These are phyloP conservation scores for Malacoctenus gilli DNA, from an alignment of 2,797 vertebrate genomes.

Conservation along the genomic window DNA sequence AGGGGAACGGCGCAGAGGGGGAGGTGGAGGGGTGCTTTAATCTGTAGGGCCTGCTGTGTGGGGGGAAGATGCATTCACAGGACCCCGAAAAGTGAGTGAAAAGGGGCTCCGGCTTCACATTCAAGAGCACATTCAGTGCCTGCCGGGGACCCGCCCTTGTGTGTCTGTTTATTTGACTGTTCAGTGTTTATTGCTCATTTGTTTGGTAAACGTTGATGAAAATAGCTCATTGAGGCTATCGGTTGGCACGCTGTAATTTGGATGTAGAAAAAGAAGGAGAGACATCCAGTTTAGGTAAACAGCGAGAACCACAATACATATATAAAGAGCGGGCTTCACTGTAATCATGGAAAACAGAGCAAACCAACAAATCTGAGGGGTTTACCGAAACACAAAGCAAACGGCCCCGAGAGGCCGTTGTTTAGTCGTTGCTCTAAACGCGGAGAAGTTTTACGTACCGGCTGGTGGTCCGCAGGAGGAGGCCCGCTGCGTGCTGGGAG, in stretches of 20 bases:
- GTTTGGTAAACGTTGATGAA: conserved; percentile 35
- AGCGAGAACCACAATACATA: conserved; percentile 54
- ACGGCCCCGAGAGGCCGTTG: conserved; percentile 14
- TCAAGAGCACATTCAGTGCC: conserved; percentile 26
- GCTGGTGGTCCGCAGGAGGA: conserved; percentile 8
- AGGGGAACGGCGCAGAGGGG: neutral
- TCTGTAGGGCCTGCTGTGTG: conserved; percentile 42
- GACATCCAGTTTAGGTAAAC: conserved; percentile 52
- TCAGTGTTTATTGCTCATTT: conserved; percentile 33
- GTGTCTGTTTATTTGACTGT: conserved; percentile 34
- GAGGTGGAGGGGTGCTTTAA: conserved; percentile 16
- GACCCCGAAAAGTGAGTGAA: conserved; percentile 11
- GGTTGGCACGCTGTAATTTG: conserved; percentile 40
- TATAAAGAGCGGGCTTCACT: conserved; percentile 30
- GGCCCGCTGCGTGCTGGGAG: conserved; percentile 9
- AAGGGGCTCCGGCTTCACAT: conserved; percentile 10
- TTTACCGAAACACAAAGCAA: conserved; percentile 18
- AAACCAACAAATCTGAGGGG: conserved; percentile 25
- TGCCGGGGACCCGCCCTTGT: conserved; percentile 9
- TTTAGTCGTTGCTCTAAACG: conserved; percentile 22
- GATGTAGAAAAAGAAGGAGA: conserved; percentile 32
- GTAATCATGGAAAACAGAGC: conserved; percentile 46
- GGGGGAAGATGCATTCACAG: conserved; percentile 19
- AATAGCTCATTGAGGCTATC: conserved; percentile 31
- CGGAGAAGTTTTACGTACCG: conserved; percentile 20